These are phyloP conservation scores for Coranthus polyacanthus DNA, from an alignment of 2,797 vertebrate species.

Conservation along the genomic window DNA sequence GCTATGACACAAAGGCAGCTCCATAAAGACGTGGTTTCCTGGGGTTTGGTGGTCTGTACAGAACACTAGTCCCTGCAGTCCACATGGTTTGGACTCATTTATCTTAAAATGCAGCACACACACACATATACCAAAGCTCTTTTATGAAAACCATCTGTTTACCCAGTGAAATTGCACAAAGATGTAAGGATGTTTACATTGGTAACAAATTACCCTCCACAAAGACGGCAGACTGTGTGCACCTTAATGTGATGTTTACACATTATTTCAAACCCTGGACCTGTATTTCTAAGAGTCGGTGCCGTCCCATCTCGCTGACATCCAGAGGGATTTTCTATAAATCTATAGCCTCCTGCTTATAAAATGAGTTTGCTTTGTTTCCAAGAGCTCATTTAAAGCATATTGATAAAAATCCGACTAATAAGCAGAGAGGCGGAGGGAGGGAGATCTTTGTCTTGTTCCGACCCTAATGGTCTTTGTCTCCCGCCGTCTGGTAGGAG, in stretches of 20 bases:
- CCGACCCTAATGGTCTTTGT: constrained; percentile 52
- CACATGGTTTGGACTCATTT: no score
- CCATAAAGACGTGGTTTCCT: no score
- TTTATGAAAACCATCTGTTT: constrained; percentile 17
- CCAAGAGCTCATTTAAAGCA: constrained; percentile 32
- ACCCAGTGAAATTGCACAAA: neutral
- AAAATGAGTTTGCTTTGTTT: constrained; percentile 22
- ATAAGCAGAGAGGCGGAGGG: constrained; percentile 19
- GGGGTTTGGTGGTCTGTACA: no score
- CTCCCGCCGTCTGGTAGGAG: constrained; percentile 61
- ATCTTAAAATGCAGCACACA: no score
- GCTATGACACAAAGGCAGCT: no score
- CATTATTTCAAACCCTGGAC: neutral
- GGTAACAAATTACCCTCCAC: constrained; percentile 1
- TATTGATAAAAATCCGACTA: constrained; percentile 39
- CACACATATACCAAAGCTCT: neutral
- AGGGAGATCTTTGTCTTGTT: constrained; percentile 46
- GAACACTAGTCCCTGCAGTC: no score
- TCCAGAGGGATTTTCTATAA: neutral
- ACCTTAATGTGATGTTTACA: neutral
- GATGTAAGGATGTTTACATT: constrained; percentile 25
- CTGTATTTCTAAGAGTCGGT: neutral
- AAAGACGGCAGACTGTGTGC: neutral
- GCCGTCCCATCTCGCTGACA: neutral
- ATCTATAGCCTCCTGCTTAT: neutral